These are phyloP conservation scores for Corythornis madagascariensis DNA, from an alignment of 2,113 vertebrate species.

Conservation along the genomic window DNA sequence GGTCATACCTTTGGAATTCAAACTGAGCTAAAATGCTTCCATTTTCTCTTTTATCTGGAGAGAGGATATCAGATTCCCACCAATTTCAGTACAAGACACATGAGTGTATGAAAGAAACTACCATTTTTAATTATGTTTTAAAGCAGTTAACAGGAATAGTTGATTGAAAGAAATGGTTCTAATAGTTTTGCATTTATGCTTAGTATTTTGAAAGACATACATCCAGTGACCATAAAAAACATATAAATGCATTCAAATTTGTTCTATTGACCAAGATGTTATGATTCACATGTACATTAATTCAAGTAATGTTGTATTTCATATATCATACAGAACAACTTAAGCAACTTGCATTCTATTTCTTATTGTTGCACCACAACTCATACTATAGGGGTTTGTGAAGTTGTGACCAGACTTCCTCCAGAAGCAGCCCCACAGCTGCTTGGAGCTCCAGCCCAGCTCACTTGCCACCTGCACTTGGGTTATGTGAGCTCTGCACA, in stretches of 20 bases:
- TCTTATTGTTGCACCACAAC: neutral
- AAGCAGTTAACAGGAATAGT: neutral
- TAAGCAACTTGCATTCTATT: neutral
- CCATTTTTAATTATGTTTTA: neutral
- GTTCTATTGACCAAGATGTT: neutral
- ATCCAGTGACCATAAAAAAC: neutral
- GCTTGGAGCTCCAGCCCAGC: neutral
- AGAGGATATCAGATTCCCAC: neutral
- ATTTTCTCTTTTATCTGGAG: neutral
- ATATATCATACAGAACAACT: neutral
- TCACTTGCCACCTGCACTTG: fast-evolving
- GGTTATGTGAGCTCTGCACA: neutral
- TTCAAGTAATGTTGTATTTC: neutral
- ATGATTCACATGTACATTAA: neutral
- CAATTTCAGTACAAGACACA: neutral
- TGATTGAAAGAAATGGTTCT: neutral
- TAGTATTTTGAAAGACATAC: neutral
- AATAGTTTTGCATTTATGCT: neutral
- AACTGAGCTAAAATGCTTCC: neutral
- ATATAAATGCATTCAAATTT: neutral
- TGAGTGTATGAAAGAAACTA: neutral
- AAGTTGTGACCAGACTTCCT: neutral
- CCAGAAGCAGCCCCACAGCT: neutral
- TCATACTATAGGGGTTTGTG: neutral
- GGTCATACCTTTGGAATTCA: neutral